phyloP scores from a whole-genome alignment of 2,113 vertebrate genomes.

The Meles meles region DNA sequence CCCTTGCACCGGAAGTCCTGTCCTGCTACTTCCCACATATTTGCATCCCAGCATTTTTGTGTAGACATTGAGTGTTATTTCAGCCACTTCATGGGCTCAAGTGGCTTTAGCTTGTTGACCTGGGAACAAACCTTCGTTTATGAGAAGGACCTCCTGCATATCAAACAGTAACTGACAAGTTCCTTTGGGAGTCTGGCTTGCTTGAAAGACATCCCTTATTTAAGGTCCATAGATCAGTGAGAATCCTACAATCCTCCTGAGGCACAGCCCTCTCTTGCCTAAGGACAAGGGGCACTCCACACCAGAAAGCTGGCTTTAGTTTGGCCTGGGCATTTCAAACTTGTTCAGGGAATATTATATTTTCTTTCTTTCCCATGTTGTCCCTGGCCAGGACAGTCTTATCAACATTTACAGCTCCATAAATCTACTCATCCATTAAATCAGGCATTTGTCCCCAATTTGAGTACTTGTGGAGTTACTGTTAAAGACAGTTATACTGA shows the following conservation, averaged over 20 bases:
- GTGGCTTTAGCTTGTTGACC: neutral
- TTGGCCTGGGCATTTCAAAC: neutral
- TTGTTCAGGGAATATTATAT: no score
- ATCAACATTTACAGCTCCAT: neutral
- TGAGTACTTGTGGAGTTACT: neutral
- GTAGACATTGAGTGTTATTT: neutral
- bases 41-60: neutral
- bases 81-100: neutral
- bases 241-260: neutral
- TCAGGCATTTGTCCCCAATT: neutral
- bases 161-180: neutral
- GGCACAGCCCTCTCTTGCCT: neutral
- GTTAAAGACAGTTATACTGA: neutral
- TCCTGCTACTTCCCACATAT: no score
- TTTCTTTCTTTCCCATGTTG: neutral
- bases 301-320: neutral
- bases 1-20: neutral
- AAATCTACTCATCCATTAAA: neutral
- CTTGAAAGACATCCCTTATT: neutral
- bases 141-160: neutral
- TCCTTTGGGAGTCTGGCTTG: neutral
- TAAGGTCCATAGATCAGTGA: neutral
- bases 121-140: neutral
- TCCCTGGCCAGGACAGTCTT: neutral
- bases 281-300: no score